Conservation (phyloP, 2,113 vertebrate genomes). For the Nyctereutes procyonoides region DNA sequence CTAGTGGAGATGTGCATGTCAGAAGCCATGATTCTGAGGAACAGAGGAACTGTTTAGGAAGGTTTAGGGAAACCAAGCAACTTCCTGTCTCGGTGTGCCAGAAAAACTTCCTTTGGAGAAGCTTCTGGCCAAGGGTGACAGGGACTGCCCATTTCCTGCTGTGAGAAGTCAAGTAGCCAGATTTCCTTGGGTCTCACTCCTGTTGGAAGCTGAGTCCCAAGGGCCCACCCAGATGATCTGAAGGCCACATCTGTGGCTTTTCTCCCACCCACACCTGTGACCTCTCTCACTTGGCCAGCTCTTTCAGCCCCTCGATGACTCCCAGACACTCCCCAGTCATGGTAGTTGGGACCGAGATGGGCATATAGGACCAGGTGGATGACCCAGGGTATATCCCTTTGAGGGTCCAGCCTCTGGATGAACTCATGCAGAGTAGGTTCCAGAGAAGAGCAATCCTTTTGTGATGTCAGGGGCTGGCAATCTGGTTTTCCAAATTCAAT, state of each 20-base stretch:
- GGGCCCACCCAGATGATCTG: conserved; percentile 38
- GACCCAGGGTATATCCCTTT: background rate
- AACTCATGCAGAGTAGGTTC: conserved; percentile 48
- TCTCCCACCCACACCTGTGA: conserved; percentile 45
- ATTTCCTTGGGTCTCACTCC: conserved; percentile 49
- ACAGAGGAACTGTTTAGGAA: conserved; percentile 33
- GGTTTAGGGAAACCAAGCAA: conserved; percentile 53
- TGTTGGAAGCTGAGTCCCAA: background rate
- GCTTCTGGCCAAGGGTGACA: conserved; percentile 33
- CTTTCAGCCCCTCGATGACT: conserved; percentile 48
- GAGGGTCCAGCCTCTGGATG: conserved; percentile 44
- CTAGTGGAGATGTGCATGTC: conserved; percentile 37
- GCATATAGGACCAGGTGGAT: conserved; percentile 13
- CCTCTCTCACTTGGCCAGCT: conserved; percentile 15
- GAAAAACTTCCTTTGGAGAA: conserved; percentile 41
- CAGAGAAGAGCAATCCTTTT: conserved; percentile 50
- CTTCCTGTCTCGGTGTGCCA: conserved; percentile 14
- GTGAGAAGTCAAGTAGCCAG: conserved; percentile 42
- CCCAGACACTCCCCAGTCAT: background rate
- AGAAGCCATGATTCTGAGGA: conserved; percentile 49
- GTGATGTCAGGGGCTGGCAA: conserved; percentile 67
- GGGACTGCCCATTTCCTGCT: conserved; percentile 29
- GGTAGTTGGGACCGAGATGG: background rate
- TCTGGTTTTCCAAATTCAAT: conserved; percentile 71
- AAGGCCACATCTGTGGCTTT: conserved; percentile 55